Evolutionary conservation across 2,113 vertebrate species (phyloP), one percentile per base, ranked within the genome.

Genomic region (Todiramphus saurophagus): DNA sequence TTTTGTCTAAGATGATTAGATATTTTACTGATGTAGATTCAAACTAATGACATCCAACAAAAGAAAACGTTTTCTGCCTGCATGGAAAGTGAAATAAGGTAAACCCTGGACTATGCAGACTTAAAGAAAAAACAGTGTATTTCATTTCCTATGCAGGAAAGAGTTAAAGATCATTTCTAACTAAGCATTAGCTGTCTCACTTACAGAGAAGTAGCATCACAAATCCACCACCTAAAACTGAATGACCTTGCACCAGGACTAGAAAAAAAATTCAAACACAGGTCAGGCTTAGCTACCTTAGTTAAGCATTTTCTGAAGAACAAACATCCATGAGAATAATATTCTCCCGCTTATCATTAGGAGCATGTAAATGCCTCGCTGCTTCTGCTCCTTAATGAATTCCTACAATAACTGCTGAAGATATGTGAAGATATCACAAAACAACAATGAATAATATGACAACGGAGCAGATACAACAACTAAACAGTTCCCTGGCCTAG

Each of bases 371-470:
- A 90, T 55, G 83, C 63, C 72, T 92, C 19, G 0, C 86, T 90
- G 93, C 83, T 66, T 55, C 76, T 77, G 59, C 75, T 37, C 83
- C 90, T 80, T 92, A 92, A 90, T 85, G 90, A 91, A 94, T 91
- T 87, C 78, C 90, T 91, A 39, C 86, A 92, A 48, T 66, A 94
- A 81, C 62, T 44, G 48, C 3, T 25, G 78, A 43, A 80, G 77
- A 64, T 39, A 73, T 66, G 6, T 87, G 90, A 81, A 91, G 83
- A 89, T 59, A 85, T 3, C 31, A 1, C 18, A 86, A 89, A 88
- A 75, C 70, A 87, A 66, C 50, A 62, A 88, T 69, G 94, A 67
- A 43, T 68, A 78, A 67, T 58, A 10, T 7, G 68, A 93, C 53
- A 96, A 55, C 27, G 69, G 56, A 89, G 80, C 73, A 89, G 77